phyloP scores from a whole-genome alignment of 2,113 vertebrate genomes.

The Empidonax alnorum region DNA sequence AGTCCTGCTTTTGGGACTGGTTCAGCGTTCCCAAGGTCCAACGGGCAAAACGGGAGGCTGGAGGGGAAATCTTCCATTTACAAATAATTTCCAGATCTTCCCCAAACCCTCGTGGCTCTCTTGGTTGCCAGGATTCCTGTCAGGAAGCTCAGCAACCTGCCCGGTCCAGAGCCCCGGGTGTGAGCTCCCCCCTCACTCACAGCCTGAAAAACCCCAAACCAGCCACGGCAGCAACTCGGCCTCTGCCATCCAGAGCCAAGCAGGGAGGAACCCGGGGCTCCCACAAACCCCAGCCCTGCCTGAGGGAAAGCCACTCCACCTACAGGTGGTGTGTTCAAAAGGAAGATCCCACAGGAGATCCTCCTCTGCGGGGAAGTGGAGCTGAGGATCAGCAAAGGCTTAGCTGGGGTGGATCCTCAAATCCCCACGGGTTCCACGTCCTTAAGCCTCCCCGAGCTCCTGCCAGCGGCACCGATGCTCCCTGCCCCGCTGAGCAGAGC shows the following conservation, averaged over 20 bases:
- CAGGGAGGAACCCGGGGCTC: background rate
- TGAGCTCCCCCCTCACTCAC: background rate
- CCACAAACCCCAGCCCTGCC: background rate
- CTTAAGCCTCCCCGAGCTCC: background rate
- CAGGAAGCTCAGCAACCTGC: background rate
- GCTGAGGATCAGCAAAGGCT: background rate
- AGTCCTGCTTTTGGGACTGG: fast-evolving
- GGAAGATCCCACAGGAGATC: background rate
- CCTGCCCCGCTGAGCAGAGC: fast-evolving
- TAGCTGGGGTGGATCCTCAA: background rate
- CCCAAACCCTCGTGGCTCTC: background rate
- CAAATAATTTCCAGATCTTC: background rate
- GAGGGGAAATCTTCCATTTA: background rate
- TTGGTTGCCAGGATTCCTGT: background rate
- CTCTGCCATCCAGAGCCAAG: background rate
- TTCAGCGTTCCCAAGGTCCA: fast-evolving
- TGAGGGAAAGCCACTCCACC: background rate
- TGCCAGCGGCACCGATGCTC: fast-evolving
- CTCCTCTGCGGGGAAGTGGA: background rate
- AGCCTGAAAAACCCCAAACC: background rate
- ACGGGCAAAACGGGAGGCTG: fast-evolving
- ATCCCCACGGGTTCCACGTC: background rate
- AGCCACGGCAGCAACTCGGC: fast-evolving
- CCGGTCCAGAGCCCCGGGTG: background rate
- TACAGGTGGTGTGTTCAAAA: background rate